A percentile compares a stretch with the other conserved stretches of the same genome.
These are phyloP conservation scores for Takifugu rubripes DNA, from an alignment of 2,797 vertebrate species.

Conservation along the genomic window DNA sequence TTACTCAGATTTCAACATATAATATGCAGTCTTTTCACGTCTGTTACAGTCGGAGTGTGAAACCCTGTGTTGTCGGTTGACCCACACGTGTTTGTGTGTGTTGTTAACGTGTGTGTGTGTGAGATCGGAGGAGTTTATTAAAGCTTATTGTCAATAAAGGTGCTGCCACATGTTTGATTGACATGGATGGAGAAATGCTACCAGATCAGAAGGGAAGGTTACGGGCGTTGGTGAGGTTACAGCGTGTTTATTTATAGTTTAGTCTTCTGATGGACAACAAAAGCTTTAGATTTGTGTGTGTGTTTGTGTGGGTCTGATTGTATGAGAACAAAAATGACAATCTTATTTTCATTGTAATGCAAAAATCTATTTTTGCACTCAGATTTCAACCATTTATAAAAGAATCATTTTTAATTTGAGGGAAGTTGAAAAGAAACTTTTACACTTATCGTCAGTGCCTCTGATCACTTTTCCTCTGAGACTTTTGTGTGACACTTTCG, in stretches of 20 bases:
- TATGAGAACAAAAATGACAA: conserved; percentile 63
- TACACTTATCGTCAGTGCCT: conserved; percentile 22
- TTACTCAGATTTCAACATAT: too few relatives aligned
- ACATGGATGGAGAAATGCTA: conserved; percentile 13
- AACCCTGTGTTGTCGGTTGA: conserved; percentile 41
- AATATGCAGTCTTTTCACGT: conserved; percentile 62
- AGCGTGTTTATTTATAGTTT: conserved; percentile 33
- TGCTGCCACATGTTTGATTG: conserved; percentile 23
- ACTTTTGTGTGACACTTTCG: not conserved
- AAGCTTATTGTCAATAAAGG: conserved; percentile 36
- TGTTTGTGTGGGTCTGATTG: conserved; percentile 18
- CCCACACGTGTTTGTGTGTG: conserved; percentile 22
- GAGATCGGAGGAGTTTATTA: not conserved
- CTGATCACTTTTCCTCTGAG: conserved; percentile 1
- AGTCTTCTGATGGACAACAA: conserved; percentile 29
- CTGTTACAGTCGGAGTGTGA: conserved; percentile 55
- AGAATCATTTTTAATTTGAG: conserved; percentile 64
- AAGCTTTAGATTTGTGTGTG: conserved; percentile 58
- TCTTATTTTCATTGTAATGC: conserved; percentile 64
- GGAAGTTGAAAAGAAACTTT: conserved; percentile 36
- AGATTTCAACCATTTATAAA: conserved; percentile 46
- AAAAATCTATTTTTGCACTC: conserved; percentile 79
- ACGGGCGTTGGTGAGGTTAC: conserved; percentile 10
- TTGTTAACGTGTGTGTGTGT: conserved; percentile 10
- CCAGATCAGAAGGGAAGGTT: conserved; percentile 24